These are phyloP conservation scores for Papilio helenus DNA, from an alignment of 1,140 invertebrate genomes.

Conservation along the genomic window DNA sequence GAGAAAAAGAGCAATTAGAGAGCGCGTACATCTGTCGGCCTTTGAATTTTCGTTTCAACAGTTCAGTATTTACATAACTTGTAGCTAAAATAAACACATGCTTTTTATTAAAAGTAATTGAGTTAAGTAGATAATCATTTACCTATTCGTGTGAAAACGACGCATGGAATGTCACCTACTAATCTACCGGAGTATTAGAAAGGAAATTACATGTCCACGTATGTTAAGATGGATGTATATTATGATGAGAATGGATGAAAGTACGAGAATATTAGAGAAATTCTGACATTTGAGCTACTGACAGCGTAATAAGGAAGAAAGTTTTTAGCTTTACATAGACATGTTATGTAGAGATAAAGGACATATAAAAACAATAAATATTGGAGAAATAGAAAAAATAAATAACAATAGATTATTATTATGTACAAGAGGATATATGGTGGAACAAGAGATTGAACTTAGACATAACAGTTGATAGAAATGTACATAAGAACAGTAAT, in stretches of 20 bases:
- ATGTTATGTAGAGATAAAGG: not conserved
- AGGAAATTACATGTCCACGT: not conserved
- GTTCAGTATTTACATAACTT: not conserved
- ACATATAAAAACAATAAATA: not conserved
- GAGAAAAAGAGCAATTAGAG: conserved; percentile 10
- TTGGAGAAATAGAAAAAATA: no score
- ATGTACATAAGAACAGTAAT: no score
- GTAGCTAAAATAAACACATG: no score
- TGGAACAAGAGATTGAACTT: no score
- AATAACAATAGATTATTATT: not conserved
- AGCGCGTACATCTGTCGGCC: not conserved
- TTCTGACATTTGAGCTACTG: not conserved
- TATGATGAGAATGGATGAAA: not conserved
- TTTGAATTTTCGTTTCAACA: conserved; percentile 9
- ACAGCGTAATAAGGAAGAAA: no score
- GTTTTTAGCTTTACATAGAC: no score
- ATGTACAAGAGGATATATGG: not conserved
- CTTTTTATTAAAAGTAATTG: no score
- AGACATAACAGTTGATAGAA: no score
- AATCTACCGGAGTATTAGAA: not conserved
- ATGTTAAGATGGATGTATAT: not conserved
- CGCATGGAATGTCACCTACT: not conserved
- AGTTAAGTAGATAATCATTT: no score
- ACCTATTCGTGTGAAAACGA: no score
- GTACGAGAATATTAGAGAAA: not conserved